Evolutionary conservation across 2,888 invertebrate species (phyloP).

Genomic region (Rhimphoctona megacephalus): DNA sequence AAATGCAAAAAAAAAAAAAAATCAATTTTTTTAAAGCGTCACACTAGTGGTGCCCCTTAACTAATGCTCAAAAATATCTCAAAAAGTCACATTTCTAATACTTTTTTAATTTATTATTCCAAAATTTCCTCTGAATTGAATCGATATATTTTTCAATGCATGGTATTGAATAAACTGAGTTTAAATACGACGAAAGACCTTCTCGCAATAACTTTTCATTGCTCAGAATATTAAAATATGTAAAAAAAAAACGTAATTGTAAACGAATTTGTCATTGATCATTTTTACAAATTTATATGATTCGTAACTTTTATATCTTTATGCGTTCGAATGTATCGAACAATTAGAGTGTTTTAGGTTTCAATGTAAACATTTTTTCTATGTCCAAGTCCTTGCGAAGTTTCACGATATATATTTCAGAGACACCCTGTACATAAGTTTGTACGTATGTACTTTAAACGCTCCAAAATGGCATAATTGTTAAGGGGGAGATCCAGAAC

Average conservation of each 20-base stretch:
- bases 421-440: not conserved
- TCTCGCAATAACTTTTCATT: too few species aligned
- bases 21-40: too few species aligned
- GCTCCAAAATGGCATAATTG: constrained; percentile 46
- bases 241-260: too few species aligned
- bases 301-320: too few species aligned
- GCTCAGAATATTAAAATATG: too few species aligned
- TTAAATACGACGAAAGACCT: too few species aligned
- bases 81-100: not conserved
- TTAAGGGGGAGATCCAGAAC: constrained; percentile 51
- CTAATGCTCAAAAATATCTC: not conserved
- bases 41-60: too few species aligned
- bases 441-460: constrained; percentile 8
- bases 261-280: too few species aligned
- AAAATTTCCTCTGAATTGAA: not conserved
- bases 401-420: not conserved
- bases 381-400: not conserved
- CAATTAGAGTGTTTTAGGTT: not conserved
- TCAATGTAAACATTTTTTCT: not conserved
- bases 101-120: not conserved
- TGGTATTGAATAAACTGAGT: too few species aligned
- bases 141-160: too few species aligned
- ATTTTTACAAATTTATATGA: too few species aligned
- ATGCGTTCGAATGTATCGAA: not conserved
- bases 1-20: too few species aligned